Base-by-base conservation (phyloP, 2,888 invertebrate genomes). In the Spialia ferax region DNA sequence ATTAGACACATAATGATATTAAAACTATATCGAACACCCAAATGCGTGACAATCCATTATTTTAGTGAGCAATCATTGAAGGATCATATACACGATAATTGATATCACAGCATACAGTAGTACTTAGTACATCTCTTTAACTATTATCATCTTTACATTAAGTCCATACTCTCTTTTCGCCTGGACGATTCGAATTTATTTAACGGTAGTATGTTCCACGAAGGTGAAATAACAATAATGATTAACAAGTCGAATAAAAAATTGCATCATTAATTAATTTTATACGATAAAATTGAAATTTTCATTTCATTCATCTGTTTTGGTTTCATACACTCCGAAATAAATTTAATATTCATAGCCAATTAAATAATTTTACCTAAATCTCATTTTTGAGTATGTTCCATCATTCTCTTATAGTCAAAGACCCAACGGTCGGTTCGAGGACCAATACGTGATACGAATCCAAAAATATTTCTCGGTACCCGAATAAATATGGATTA, bases 101-200 rank as follows among this genome's bases (percentile, higher is more conserved):
- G 38, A 42, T 15, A 42, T 42, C 38, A 42, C 38, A 42, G 38
- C 38, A 42, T 7, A 42, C 38, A n/a, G 15, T 42, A 42, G 15
- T 42, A 42, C 38, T 15, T 42, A n/a, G 11, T 35, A 35, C 32
- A 42, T 42, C 38, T 42, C n/a, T 38, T 38, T 38, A 38, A 38
- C 38, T 38, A 38, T 38, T n/a, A n/a, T n/a, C 38, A 38, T 38
- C 38, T 38, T 42, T n/a, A 42, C n/a, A 42, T 15, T 0, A 42
- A 42, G 38, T 42, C 38, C 38, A 15, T 42, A 42, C n/a, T 42
- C 38, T 42, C 38, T 42, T 42, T 4, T n/a, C 38, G n/a, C 3
- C n/a, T 42, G 38, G 38, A 42, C n/a, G 5, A 42, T 15, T 15
- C n/a, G n/a, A 5, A 15, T 15, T 15, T 42, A 8, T 6, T 42